Conservation (phyloP, 2,888 invertebrate species). For the Hipparchia sbordonii region DNA sequence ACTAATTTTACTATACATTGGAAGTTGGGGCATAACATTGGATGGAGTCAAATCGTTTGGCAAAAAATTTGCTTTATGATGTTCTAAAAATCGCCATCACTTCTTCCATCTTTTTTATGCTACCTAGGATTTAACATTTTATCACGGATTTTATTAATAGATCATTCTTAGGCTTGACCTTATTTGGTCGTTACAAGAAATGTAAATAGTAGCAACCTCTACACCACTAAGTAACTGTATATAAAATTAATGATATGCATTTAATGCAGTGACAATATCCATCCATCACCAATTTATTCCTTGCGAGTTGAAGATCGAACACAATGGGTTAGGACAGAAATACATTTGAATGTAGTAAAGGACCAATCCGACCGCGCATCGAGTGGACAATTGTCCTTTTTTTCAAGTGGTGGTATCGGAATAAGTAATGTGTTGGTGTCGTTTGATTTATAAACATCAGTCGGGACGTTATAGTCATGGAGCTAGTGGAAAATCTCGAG, state of each 20-base stretch:
- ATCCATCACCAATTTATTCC: slow-evolving; percentile 31
- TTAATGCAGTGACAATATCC: slow-evolving; percentile 26
- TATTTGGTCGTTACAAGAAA: not conserved
- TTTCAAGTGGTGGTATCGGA: slow-evolving; percentile 57
- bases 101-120: too few relatives aligned
- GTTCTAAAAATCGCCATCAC: too few relatives aligned
- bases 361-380: slow-evolving; percentile 71
- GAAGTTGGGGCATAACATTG: too few relatives aligned
- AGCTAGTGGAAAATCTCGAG: not conserved
- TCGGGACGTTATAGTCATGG: slow-evolving; percentile 39
- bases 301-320: slow-evolving; percentile 15
- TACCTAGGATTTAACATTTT: too few relatives aligned
- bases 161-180: not conserved
- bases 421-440: slow-evolving; percentile 64
- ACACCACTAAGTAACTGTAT: slow-evolving; percentile 11
- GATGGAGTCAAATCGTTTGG: too few relatives aligned
- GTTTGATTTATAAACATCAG: slow-evolving; percentile 60
- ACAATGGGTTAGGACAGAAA: slow-evolving; percentile 43
- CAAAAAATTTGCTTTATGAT: too few relatives aligned
- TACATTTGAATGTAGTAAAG: slow-evolving; percentile 63
- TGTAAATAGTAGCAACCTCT: slow-evolving; percentile 1
- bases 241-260: slow-evolving; percentile 22
- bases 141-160: too few relatives aligned
- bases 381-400: slow-evolving; percentile 60
- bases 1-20: too few relatives aligned